phyloP scores from a whole-genome alignment of 2,797 vertebrate genomes.

The Thaleichthys pacificus region DNA sequence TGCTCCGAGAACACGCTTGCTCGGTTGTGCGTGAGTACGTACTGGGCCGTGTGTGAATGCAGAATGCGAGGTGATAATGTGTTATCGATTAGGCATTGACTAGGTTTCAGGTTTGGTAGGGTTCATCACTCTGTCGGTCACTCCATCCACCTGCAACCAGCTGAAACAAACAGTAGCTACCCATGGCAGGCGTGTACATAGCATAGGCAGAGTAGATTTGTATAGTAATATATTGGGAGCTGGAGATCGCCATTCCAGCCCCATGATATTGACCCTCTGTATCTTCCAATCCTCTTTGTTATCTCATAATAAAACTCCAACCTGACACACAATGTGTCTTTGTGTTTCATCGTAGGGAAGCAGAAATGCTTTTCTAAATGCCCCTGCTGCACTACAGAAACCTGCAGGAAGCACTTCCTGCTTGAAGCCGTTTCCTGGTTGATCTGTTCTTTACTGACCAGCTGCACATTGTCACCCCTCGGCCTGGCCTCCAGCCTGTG shows the following conservation, averaged over 20 bases:
- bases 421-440: background rate
- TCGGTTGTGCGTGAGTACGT: background rate
- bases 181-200: constrained; percentile 62
- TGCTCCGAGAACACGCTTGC: background rate
- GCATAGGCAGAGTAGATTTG: constrained; percentile 65
- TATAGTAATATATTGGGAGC: constrained; percentile 76
- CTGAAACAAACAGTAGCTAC: constrained; percentile 25
- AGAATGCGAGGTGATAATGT: constrained; percentile 44
- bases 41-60: constrained; percentile 50
- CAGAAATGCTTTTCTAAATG: too few species aligned
- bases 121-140: constrained; percentile 24
- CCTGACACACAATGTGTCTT: constrained; percentile 3
- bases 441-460: too few species aligned
- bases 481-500: too few species aligned
- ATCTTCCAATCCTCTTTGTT: constrained; percentile 35
- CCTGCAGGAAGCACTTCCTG: background rate
- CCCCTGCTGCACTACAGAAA: too few species aligned
- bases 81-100: constrained; percentile 45
- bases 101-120: constrained; percentile 33
- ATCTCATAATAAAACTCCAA: constrained; percentile 43
- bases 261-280: constrained; percentile 46
- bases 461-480: too few species aligned
- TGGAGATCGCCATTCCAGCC: constrained; percentile 39
- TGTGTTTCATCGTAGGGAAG: background rate
- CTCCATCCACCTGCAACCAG: constrained; percentile 13